Percentiles rank a stretch among this genome's conserved stretches.
Conservation (phyloP, 2,888 invertebrate species). For the Phlogophora meticulosa region DNA sequence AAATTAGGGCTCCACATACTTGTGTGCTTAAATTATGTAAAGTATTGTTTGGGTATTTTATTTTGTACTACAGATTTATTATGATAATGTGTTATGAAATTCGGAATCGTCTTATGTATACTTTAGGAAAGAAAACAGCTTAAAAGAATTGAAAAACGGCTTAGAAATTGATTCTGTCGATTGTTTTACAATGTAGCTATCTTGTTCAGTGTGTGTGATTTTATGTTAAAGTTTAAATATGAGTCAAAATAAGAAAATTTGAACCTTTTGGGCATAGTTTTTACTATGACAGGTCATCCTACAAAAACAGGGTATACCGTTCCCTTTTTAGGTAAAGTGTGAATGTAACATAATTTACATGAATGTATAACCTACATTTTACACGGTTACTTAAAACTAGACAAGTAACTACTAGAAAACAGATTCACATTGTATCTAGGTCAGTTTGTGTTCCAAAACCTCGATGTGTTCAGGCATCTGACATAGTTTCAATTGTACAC, state of each 20-base stretch:
- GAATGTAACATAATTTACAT: no score
- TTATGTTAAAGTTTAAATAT: neutral
- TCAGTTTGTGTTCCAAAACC: conserved; percentile 13
- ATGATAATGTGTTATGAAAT: conserved; percentile 16
- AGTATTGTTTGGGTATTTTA: conserved; percentile 33
- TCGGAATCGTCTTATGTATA: neutral
- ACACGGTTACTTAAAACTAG: no score
- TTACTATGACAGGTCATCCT: no score
- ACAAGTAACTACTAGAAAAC: neutral
- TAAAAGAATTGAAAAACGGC: neutral
- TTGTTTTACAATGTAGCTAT: neutral
- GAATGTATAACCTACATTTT: no score
- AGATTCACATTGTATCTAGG: conserved; percentile 7
- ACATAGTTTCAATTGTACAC: conserved; percentile 9
- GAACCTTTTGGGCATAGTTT: neutral
- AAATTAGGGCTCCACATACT: conserved; percentile 18
- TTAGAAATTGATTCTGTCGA: neutral
- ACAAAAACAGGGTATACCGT: no score
- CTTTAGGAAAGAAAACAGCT: neutral
- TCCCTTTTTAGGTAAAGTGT: no score
- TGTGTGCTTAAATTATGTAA: conserved; percentile 22
- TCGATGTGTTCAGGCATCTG: neutral
- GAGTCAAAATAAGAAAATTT: neutral
- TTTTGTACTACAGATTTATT: conserved; percentile 28
- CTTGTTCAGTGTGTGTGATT: neutral